Evolutionary conservation across 2,888 invertebrate species (phyloP).

Genomic region (Dione juno): DNA sequence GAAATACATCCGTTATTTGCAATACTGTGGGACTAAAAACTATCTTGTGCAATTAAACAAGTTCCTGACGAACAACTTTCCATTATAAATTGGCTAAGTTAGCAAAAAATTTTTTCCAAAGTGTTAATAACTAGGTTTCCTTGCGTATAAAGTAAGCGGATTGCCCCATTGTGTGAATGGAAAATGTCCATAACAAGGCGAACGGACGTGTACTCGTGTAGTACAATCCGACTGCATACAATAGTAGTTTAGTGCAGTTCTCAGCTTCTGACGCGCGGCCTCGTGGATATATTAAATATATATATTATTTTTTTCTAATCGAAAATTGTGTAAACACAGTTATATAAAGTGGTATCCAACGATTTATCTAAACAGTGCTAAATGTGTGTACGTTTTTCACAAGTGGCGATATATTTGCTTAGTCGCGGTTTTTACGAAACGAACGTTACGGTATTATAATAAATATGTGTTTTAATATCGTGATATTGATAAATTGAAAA

Average conservation of each 20-base stretch:
- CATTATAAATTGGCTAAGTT: neutral
- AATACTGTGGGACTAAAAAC: conserved; percentile 38
- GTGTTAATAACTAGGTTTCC: conserved; percentile 27
- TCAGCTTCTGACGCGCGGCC: conserved; percentile 78
- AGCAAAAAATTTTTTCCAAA: neutral
- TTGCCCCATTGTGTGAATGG: conserved; percentile 78
- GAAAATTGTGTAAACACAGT: conserved; percentile 27
- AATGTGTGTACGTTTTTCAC: conserved; percentile 8
- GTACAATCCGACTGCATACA: conserved; percentile 82
- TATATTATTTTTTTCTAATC: conserved; percentile 19
- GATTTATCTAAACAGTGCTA: conserved; percentile 6
- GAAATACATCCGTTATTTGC: conserved; percentile 38
- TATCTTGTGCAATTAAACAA: conserved; percentile 31
- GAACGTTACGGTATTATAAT: conserved; percentile 23
- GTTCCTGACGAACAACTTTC: conserved; percentile 20
- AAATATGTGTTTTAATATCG: conserved; percentile 35
- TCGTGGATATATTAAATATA: conserved; percentile 48
- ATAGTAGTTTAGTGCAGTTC: conserved; percentile 79
- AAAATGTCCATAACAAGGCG: conserved; percentile 77
- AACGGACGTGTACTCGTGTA: conserved; percentile 66
- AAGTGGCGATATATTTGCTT: conserved; percentile 21
- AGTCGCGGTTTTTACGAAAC: conserved; percentile 13
- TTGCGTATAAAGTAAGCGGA: conserved; percentile 53
- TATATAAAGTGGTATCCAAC: conserved; percentile 16
- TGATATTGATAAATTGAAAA: conserved; percentile 33